Evolutionary conservation across 2,797 vertebrate species (phyloP).

Genomic region (Centropyge bicolor): DNA sequence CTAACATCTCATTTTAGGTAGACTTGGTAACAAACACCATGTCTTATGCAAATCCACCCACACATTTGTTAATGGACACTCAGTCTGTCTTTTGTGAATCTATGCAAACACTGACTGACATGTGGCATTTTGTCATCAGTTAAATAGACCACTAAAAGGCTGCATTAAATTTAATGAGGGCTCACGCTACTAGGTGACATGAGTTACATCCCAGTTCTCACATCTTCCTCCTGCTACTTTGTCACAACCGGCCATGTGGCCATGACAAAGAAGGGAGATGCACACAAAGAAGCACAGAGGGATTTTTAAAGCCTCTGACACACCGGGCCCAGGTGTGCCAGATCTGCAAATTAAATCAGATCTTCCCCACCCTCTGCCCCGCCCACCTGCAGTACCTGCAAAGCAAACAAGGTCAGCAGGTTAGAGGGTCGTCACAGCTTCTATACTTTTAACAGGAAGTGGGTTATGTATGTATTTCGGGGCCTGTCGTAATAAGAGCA

Average conservation of each 20-base stretch:
- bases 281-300: too few relatives aligned
- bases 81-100: constrained; percentile 45
- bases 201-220: constrained; percentile 16
- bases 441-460: not conserved
- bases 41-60: constrained; percentile 13
- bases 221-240: not conserved
- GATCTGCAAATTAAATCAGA: too few relatives aligned
- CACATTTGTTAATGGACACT: constrained; percentile 15
- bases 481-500: constrained; percentile 27
- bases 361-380: too few relatives aligned
- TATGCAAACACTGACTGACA: constrained; percentile 64
- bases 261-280: too few relatives aligned
- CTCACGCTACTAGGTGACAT: constrained; percentile 52
- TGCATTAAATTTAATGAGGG: constrained; percentile 75
- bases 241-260: not conserved
- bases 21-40: not conserved
- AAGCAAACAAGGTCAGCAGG: too few relatives aligned
- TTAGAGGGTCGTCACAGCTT: too few relatives aligned
- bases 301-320: too few relatives aligned
- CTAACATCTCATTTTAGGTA: not conserved
- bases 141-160: constrained; percentile 66
- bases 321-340: too few relatives aligned
- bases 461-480: not conserved
- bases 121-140: constrained; percentile 66
- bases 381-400: too few relatives aligned